phyloP scores from a whole-genome alignment of 2,888 invertebrate genomes.

The Drosophila neonasuta region DNA sequence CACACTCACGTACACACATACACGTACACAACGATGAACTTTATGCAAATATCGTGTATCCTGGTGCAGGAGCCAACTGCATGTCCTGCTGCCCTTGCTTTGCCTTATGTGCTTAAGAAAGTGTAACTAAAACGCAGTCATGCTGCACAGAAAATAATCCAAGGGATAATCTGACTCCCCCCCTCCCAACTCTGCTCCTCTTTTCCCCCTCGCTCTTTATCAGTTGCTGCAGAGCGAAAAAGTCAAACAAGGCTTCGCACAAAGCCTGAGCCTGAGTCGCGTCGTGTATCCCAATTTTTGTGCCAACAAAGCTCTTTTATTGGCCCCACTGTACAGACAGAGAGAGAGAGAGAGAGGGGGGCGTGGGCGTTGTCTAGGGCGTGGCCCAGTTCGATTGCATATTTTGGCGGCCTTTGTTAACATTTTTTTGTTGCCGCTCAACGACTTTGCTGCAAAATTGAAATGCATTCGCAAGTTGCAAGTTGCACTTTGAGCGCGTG shows the following conservation, averaged over 20 bases:
- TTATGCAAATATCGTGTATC: constrained; percentile 53
- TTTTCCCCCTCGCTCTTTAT: too few relatives aligned
- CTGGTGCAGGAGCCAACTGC: constrained; percentile 21
- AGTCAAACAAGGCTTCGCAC: constrained; percentile 46
- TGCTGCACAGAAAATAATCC: constrained; percentile 73
- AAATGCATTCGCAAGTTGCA: constrained; percentile 64
- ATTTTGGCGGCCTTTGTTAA: constrained; percentile 68
- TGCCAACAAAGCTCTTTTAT: constrained; percentile 71
- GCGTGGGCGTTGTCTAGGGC: constrained; percentile 10
- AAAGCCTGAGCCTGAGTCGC: constrained; percentile 18
- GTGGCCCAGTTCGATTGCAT: constrained; percentile 45
- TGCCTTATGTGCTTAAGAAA: constrained; percentile 46
- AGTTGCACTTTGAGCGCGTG: constrained; percentile 51
- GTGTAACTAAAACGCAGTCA: constrained; percentile 72
- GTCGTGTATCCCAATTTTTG: constrained; percentile 52
- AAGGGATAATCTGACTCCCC: constrained; percentile 55
- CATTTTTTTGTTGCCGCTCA: constrained; percentile 22
- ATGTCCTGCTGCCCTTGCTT: constrained; percentile 19
- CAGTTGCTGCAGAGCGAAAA: constrained; percentile 17
- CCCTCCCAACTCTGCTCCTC: neutral
- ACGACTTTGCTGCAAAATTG: constrained; percentile 52
- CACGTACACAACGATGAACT: constrained; percentile 36
- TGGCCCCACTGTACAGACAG: constrained; percentile 26
- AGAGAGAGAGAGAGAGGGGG: too few relatives aligned
- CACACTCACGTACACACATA: neutral